These are phyloP conservation scores for Ceratosolen solmsi DNA, from an alignment of 1,140 invertebrate species.

Conservation along the genomic window DNA sequence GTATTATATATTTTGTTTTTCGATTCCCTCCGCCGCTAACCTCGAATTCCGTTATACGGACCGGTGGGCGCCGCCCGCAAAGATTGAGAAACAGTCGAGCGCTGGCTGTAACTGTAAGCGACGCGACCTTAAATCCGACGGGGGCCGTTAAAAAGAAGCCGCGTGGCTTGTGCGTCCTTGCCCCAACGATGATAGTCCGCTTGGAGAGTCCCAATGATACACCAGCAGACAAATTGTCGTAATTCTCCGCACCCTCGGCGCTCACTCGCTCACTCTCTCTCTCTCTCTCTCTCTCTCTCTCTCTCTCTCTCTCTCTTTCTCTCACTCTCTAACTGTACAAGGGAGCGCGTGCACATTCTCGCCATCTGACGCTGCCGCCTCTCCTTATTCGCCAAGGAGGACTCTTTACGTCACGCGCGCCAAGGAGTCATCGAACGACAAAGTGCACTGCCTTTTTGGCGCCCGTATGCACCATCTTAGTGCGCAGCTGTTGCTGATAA, in stretches of 20 bases:
- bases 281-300: not conserved
- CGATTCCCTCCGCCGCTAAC: not conserved
- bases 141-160: not conserved
- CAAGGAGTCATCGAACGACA: constrained; percentile 28
- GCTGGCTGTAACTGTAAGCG: not conserved
- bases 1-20: not conserved
- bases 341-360: not conserved
- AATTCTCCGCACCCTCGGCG: not conserved
- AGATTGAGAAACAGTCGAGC: not conserved
- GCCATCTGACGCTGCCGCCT: not conserved
- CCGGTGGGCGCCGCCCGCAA: not conserved
- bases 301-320: not conserved
- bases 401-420: not conserved
- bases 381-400: not conserved
- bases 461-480: not conserved
- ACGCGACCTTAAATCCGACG: not conserved
- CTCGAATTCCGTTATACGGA: not conserved
- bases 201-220: not conserved
- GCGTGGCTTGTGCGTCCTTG: not conserved
- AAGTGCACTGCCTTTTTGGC: not conserved
- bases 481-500: not conserved
- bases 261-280: not conserved
- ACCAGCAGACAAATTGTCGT: not conserved
- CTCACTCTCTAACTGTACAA: not conserved
- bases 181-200: not conserved